Conservation (phyloP, 1,140 invertebrate genomes). For the Anagrus nilaparvatae region DNA sequence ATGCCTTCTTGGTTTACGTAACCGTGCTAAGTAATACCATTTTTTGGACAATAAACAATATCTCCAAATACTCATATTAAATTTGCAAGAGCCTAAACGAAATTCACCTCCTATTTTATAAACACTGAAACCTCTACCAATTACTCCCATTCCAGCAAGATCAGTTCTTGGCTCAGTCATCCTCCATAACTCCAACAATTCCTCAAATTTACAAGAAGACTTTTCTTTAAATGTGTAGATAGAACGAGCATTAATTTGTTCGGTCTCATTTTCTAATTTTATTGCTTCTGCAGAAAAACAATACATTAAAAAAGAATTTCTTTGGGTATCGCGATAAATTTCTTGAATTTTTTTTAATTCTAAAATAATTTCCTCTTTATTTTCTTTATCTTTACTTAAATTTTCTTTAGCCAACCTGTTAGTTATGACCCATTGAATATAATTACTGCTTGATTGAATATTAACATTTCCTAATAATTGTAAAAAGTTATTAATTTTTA, state of each 20-base stretch:
- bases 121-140: conserved; percentile 22
- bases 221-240: conserved; percentile 13
- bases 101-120: conserved; percentile 23
- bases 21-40: conserved; percentile 19
- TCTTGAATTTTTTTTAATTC: too few relatives aligned
- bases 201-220: conserved; percentile 13
- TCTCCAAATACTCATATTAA: conserved; percentile 20
- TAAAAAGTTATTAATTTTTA: conserved; percentile 14
- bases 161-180: conserved; percentile 17
- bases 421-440: conserved; percentile 2
- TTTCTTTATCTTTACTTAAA: background rate
- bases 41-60: conserved; percentile 21
- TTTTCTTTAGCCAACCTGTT: conserved; percentile 8
- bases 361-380: too few relatives aligned
- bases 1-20: conserved; percentile 18
- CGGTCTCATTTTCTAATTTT: conserved; percentile 6
- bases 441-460: conserved; percentile 10
- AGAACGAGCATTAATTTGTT: conserved; percentile 1
- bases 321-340: too few relatives aligned
- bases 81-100: conserved; percentile 18
- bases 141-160: conserved; percentile 17
- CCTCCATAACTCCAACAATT: conserved; percentile 15
- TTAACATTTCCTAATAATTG: conserved; percentile 21
- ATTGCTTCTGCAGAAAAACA: conserved; percentile 12
- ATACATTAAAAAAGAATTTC: conserved; percentile 7